Base-by-base conservation (phyloP, 2,888 invertebrate genomes). In the Lithophane socia region DNA sequence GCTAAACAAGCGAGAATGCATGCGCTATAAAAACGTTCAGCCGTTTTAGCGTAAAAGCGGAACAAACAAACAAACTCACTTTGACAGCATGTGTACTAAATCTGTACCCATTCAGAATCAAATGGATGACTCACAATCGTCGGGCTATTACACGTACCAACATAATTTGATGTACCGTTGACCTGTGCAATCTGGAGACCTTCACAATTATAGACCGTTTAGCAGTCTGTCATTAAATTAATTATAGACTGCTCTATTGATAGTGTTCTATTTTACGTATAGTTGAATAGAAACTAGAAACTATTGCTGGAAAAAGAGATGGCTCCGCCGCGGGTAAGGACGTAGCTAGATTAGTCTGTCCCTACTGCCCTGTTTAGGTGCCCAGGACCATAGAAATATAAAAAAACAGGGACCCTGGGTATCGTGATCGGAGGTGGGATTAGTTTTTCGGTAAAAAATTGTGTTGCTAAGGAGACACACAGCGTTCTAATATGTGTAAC, bases 91-190 rank as follows among this genome's bases (percentile, higher is more conserved):
- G 9, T 65, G 42, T 54, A 54, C 64, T 71, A 64, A 79, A 82
- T 83, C 52, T 49, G 44, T 29, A 60, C 52, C 13, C 29, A 77
- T 72, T 74, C 56, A 60, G 44, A 63, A 64, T 66, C 44, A 61
- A 70, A 70, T 24, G 29, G 24, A 70, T 80, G 77, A 85, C 74
- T 76, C 78, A 79, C 42, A 77, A 29, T 63, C 56, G 58, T 56
- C 77, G 63, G 58, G 56, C 74, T 54, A 77, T 77, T 68, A 75
- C 67, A 78, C 60, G 69, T 76, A 29, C 29, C 29, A 77, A 79
- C 76, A 85, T 85, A 84, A 87, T 87, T 85, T 80, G 79, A 84
- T 81, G 73, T 81, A 80, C 84, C 77, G 79, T 78, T 88, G 87
- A 87, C 88, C 87, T 70, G 64, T 58, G 67, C 78, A 80, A 85